These are phyloP conservation scores for Lates japonicus DNA, from an alignment of 2,797 vertebrate species.

Conservation along the genomic window DNA sequence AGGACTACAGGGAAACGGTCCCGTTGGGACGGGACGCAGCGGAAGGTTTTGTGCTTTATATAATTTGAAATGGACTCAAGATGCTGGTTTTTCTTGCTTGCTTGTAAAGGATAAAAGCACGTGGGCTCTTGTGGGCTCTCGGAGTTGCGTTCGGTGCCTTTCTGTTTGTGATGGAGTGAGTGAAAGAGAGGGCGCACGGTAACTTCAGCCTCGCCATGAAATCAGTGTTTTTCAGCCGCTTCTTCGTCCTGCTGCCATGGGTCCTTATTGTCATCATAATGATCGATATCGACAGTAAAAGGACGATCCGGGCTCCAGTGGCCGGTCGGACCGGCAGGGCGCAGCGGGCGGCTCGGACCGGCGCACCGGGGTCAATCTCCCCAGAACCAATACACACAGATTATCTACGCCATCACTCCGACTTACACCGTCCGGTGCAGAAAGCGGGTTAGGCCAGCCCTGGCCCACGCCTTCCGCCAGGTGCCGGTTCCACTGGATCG, in stretches of 20 bases:
- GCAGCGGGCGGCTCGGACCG: slow-evolving; percentile 63
- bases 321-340: slow-evolving; percentile 73
- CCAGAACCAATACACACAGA: slow-evolving; percentile 81
- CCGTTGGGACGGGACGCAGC: slow-evolving; percentile 59
- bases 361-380: slow-evolving; percentile 63
- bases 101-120: background rate
- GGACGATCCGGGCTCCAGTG: slow-evolving; percentile 78
- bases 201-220: slow-evolving; percentile 88
- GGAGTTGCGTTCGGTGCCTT: slow-evolving; percentile 37
- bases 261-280: slow-evolving; percentile 94
- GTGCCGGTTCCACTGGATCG: slow-evolving; percentile 96
- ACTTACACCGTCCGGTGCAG: slow-evolving; percentile 96
- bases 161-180: slow-evolving; percentile 58
- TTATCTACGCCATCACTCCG: slow-evolving; percentile 96
- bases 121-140: background rate
- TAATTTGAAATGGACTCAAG: slow-evolving; percentile 47
- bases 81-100: background rate
- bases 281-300: slow-evolving; percentile 92
- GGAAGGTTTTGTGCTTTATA: slow-evolving; percentile 21
- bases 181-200: slow-evolving; percentile 27
- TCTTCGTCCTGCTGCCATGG: slow-evolving; percentile 96
- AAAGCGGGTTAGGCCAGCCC: slow-evolving; percentile 96
- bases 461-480: slow-evolving; percentile 96
- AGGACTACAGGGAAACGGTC: slow-evolving; percentile 57
- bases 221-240: slow-evolving; percentile 91